These are phyloP conservation scores for Odocoileus virginianus DNA, from an alignment of 2,113 vertebrate species.

Conservation along the genomic window DNA sequence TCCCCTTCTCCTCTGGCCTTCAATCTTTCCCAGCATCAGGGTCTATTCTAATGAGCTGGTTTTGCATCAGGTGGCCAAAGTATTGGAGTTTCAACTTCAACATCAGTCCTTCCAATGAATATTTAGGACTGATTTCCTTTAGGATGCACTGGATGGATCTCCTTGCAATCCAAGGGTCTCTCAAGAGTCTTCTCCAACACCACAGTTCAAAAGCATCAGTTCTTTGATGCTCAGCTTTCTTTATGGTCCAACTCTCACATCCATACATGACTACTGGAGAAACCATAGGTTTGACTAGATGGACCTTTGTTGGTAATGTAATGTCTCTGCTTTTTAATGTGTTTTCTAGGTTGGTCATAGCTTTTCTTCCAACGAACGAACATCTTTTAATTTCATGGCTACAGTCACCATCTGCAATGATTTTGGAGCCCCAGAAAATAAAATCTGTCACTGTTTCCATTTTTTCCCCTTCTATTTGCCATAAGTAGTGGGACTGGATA, in stretches of 20 bases:
- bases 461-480: neutral
- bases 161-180: neutral
- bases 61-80: neutral
- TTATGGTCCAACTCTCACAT: neutral
- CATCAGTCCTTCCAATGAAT: neutral
- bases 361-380: neutral
- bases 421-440: neutral
- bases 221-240: neutral
- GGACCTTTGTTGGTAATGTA: neutral
- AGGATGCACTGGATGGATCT: neutral
- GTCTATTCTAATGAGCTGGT: neutral
- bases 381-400: neutral
- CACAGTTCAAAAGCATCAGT: neutral
- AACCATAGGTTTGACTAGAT: neutral
- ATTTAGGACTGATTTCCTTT: neutral
- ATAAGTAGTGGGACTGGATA: neutral
- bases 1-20: neutral
- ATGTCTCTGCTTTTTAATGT: neutral
- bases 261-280: neutral
- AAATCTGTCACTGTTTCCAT: neutral
- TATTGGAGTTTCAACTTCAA: neutral
- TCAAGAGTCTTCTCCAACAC: neutral
- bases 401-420: neutral
- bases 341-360: neutral
- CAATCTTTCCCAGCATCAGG: neutral